Base-by-base conservation (phyloP, 2,888 invertebrate species). In the Dicranocentrus wangi region DNA sequence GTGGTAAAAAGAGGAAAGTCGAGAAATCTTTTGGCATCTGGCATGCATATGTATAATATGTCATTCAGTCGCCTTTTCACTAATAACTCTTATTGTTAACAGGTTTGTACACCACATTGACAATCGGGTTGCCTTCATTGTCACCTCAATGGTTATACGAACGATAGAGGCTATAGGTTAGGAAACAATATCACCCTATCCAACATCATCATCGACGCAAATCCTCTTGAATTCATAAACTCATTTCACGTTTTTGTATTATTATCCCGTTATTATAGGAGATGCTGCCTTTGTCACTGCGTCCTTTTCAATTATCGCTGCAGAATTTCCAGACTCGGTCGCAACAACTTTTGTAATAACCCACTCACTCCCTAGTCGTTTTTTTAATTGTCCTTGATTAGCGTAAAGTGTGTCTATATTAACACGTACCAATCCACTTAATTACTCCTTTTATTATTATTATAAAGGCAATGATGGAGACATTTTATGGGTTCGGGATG, bases 151-250 rank as follows among this genome's bases (percentile, higher is more conserved):
- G 88, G 87, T 93, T 27, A 93, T 95, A 84, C 91, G 96, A 68
- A 93, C 95, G 77, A 89, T 95, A 51, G 94, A 95, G 88, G 95
- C 95, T 0, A 90, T 95, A 90, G 96, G 96, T 19, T 95, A 13
- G 25, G 10, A 51, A 15, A 51, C 15, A 15, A 51, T 19, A 15
- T 19, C n/a, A n/a, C n/a, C n/a, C n/a, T n/a, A n/a, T n/a, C n/a
- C n/a, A n/a, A n/a, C n/a, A n/a, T n/a, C n/a, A n/a, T n/a, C n/a
- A n/a, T n/a, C n/a, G n/a, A n/a, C n/a, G n/a, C n/a, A n/a, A n/a
- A n/a, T n/a, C n/a, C n/a, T n/a, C n/a, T n/a, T n/a, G n/a, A n/a
- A n/a, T n/a, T n/a, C n/a, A n/a, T n/a, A n/a, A n/a, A n/a, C n/a
- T n/a, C n/a, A n/a, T n/a, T n/a, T n/a, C n/a, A n/a, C n/a, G n/a